Base-by-base conservation (phyloP, 1,140 invertebrate species). In the Drosophila mayri region DNA sequence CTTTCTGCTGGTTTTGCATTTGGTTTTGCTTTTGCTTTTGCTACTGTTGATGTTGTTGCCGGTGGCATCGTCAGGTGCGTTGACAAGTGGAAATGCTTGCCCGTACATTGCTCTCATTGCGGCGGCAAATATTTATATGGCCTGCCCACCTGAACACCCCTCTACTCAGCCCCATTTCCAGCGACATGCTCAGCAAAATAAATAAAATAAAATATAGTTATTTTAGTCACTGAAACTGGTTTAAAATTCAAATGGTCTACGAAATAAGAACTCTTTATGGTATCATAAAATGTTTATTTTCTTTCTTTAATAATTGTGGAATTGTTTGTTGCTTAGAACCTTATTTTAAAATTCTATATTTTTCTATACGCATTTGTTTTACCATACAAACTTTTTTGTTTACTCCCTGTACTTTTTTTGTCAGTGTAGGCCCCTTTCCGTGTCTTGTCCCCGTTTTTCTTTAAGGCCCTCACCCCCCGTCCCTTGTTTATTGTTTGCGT, bases 71-170 rank as follows among this genome's bases (percentile, higher is more conserved):
- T 81, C 82, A 87, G 78, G 83, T 85, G 79, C 81, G 82, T 75
- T 62, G 81, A 76, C 82, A 86, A 87, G 84, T 90, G 77, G 73
- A 80, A 87, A 87, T 90, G 77, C 85, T 81, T 90, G 67, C 67
- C 85, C 73, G 84, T 90, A 67, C 84, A 79, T 88, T 88, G 84
- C 84, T 88, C 84, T 90, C 85, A 90, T 88, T 87, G 79, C 72
- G 62, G 67, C 73, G 80, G 77, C 79, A 87, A 87, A 83, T 87
- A 87, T 87, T 87, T 87, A 79, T 87, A 68, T 76, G 76, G 59
- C 72, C 73, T 40, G 46, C 52, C 50, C 30, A 9, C 20, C 12
- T 30, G 2, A 14, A 8, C 46, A 14, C 46, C 16, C 25, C 38
- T 37, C 10, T 7, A 18, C 57, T 20, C 30, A 12, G 20, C 30